Base-by-base conservation (phyloP, 2,888 invertebrate genomes). In the Noctua janthe region DNA sequence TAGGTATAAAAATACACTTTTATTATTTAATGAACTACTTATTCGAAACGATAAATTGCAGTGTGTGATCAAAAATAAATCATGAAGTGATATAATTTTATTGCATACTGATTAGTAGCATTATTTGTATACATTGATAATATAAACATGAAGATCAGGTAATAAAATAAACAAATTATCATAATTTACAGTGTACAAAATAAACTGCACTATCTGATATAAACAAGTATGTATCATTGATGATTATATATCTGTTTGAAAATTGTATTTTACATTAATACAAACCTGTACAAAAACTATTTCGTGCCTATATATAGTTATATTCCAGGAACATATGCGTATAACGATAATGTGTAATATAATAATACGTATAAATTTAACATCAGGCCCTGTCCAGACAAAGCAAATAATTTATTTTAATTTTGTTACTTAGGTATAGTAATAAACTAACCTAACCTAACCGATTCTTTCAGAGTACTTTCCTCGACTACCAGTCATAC, bases 141-240 rank as follows among this genome's bases (percentile, higher is more conserved):
- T n/a, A 73, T 47, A 29, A 64, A 64, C 67, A 51, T 71, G 20
- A n/a, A 20, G 13, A 13, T 39, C 39, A 72, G 72, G 13, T n/a
- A 49, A 49, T 71, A 35, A 66, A 62, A 67, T 47, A 71, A 39
- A 71, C 39, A 71, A 71, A 49, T 6, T 35, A 47, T 74, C 23
- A 17, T 49, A 69, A 35, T 49, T 47, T 35, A 67, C 43, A 29
- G 43, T 20, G 15, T 29, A 5, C 29, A 29, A 5, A 11, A 15
- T 69, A 11, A 49, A 69, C 20, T 15, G 35, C 6, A 74, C 15
- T 35, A 20, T 47, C 29, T 0, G 43, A 74, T 74, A 23, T 69
- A 23, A 23, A 35, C 17, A 20, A 62, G 29, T 13, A 62, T 7
- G 1, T 72, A 64, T 64, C 29, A 47, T 29, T 47, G 7, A 8